Conservation (phyloP, 2,113 vertebrate species). For the Syrmaticus mikado region DNA sequence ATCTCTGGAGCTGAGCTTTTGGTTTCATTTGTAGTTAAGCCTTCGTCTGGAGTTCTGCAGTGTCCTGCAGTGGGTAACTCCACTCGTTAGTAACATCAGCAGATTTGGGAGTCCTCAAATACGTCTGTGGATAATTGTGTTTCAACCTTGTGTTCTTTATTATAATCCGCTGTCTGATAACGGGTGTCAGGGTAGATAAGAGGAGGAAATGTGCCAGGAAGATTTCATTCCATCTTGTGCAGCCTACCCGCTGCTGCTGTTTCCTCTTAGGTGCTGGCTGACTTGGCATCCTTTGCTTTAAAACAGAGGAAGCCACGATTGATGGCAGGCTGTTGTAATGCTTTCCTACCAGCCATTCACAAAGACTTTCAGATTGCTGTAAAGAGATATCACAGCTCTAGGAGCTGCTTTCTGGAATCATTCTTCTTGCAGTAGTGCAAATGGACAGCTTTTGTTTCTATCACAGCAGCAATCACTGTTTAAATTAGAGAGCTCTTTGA, state of each 20-base stretch:
- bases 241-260: conserved; percentile 15
- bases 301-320: conserved; percentile 55
- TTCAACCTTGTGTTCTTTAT: conserved; percentile 50
- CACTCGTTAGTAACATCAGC: conserved; percentile 34
- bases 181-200: conserved; percentile 40
- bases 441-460: conserved; percentile 17
- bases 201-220: conserved; percentile 62
- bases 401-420: conserved; percentile 65
- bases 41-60: conserved; percentile 34
- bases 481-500: conserved; percentile 9
- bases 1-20: conserved; percentile 17
- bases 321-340: conserved; percentile 69
- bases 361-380: conserved; percentile 68
- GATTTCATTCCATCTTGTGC: conserved; percentile 22
- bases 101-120: conserved; percentile 48
- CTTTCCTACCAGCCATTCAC: conserved; percentile 58
- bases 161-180: conserved; percentile 39
- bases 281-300: conserved; percentile 63
- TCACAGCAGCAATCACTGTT: background rate
- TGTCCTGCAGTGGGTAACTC: background rate
- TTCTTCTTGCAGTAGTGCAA: conserved; percentile 54
- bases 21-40: conserved; percentile 56
- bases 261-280: conserved; percentile 15
- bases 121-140: conserved; percentile 20
- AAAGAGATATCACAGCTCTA: conserved; percentile 64